These are phyloP conservation scores for Macropodus opercularis DNA, from an alignment of 2,797 vertebrate genomes.

Conservation along the genomic window DNA sequence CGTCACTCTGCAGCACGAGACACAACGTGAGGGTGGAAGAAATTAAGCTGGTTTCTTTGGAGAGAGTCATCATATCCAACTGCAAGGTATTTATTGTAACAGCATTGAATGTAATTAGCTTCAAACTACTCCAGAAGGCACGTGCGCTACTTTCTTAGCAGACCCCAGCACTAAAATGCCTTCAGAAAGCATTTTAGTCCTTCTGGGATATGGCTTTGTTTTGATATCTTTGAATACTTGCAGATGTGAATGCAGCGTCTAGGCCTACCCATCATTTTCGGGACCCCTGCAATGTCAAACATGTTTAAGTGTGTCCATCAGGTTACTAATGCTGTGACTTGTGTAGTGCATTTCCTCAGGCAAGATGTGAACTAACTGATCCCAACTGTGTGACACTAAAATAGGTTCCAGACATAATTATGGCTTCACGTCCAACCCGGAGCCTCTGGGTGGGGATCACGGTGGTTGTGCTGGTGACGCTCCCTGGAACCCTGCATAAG, in stretches of 20 bases:
- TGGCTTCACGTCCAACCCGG: constrained; percentile 27
- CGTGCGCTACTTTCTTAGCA: no score
- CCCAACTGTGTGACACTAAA: constrained; percentile 15
- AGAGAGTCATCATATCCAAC: not conserved
- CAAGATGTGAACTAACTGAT: not conserved
- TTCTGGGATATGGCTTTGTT: no score
- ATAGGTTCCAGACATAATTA: constrained; percentile 22
- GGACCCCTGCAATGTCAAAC: not conserved
- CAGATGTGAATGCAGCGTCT: not conserved
- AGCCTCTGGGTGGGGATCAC: constrained; percentile 38
- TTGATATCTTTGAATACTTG: no score
- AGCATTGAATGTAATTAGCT: not conserved
- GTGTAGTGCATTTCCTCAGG: not conserved
- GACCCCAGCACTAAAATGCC: no score
- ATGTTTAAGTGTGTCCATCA: not conserved
- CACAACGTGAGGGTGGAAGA: not conserved
- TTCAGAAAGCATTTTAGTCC: no score
- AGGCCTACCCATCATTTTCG: not conserved
- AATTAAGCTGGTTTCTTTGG: not conserved
- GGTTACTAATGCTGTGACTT: no score
- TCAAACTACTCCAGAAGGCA: no score
- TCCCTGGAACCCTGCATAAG: constrained; percentile 54
- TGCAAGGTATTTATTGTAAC: constrained; percentile 22
- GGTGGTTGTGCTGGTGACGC: constrained; percentile 38
- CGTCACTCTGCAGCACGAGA: not conserved